Evolutionary conservation across 2,888 invertebrate genomes (phyloP), one percentile per base, ranked within the genome.

Genomic region (Ptychoptera albimana): DNA sequence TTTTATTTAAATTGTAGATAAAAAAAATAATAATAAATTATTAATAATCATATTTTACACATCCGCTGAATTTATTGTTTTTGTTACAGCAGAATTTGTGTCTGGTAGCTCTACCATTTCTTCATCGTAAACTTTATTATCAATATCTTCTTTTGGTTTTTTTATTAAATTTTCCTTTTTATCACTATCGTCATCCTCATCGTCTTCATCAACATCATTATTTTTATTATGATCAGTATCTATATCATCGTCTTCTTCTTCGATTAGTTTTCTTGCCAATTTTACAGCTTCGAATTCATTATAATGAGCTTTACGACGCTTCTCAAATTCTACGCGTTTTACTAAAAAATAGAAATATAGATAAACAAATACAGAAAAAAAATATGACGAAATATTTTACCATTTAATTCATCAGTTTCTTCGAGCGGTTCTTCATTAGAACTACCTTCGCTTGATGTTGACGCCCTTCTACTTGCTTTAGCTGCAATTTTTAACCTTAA

Each of bases 241-340:
- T 0, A 78, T 79, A 2, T 83, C 87, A 2, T 87, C 88, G 29
- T 85, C 84, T 46, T 93, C 93, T 58, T 92, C 85, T 52, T 87
- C 79, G 69, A 94, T 76, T 51, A 94, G 70, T 64, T 93, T 85
- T 54, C 91, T 75, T 16, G 94, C 93, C 57, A 93, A 65, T 64
- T 91, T 86, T 8, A 96, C 81, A 1, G 93, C 94, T 66, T 92
- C 83, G 65, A 87, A 97, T 66, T 98, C 98, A 65, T 96, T 93
- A 67, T 98, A 98, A 59, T 98, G 98, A 55, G 85, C 81, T 72
- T 93, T 96, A 49, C 98, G 74, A 61, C 93, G 94, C 53, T 80
- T 77, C 65, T 94, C 91, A 59, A 98, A 98, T 49, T 80, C 79
- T 56, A 77, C 71, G 55, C 83, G 74, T 55, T 77, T 77, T 53